These are phyloP conservation scores for Cinara cedri DNA, from an alignment of 2,888 invertebrate species.

Conservation along the genomic window DNA sequence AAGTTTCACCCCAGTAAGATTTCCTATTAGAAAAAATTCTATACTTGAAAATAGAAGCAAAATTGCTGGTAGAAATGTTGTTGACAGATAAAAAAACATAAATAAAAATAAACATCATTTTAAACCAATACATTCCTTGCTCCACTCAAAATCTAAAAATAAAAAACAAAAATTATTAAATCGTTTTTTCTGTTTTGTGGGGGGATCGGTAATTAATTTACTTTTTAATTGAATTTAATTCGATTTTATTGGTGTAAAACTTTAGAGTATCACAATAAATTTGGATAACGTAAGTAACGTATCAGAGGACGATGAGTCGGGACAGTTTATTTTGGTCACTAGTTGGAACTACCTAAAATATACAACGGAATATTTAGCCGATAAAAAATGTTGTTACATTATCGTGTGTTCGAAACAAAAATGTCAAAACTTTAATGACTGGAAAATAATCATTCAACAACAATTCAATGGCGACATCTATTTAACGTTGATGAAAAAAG, in stretches of 20 bases:
- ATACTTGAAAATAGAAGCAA: too few relatives aligned
- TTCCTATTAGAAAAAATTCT: too few relatives aligned
- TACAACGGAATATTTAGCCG: background rate
- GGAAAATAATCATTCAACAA: slow-evolving; percentile 36
- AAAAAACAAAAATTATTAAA: too few relatives aligned
- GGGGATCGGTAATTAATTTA: too few relatives aligned
- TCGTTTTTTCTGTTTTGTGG: too few relatives aligned
- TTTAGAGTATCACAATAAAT: slow-evolving; percentile 8
- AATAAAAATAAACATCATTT: too few relatives aligned
- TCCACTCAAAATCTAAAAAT: too few relatives aligned
- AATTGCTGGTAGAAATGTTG: too few relatives aligned
- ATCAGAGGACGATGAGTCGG: slow-evolving; percentile 8
- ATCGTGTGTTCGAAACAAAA: background rate
- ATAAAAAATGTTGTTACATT: background rate
- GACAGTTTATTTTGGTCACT: slow-evolving; percentile 1
- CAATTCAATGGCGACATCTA: background rate
- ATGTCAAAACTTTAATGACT: background rate
- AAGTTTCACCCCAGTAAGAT: too few relatives aligned
- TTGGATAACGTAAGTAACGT: background rate
- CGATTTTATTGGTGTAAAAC: background rate
- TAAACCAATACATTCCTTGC: too few relatives aligned
- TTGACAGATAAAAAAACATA: too few relatives aligned
- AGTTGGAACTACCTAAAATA: slow-evolving; percentile 9
- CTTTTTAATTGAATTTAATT: too few relatives aligned
- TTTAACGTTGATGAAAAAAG: slow-evolving; percentile 27